These are phyloP conservation scores for Pediacus dermestoides DNA, from an alignment of 2,888 invertebrate genomes.

Conservation along the genomic window DNA sequence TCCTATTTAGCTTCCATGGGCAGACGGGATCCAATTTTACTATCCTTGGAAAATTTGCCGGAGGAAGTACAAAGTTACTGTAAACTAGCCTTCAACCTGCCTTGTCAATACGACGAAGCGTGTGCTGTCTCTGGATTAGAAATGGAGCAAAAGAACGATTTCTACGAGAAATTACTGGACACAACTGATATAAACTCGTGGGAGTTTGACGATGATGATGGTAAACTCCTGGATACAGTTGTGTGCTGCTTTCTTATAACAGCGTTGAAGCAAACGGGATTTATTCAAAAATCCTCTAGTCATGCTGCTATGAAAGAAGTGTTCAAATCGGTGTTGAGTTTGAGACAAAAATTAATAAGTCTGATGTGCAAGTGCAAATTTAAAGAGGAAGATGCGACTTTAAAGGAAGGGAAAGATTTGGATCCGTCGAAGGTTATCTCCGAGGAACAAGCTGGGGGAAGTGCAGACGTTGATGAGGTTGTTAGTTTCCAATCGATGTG, in stretches of 20 bases:
- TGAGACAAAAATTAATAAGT: conserved; percentile 40
- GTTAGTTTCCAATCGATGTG: conserved; percentile 43
- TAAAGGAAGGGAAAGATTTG: conserved; percentile 25
- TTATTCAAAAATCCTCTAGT: conserved; percentile 43
- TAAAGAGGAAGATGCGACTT: conserved; percentile 18
- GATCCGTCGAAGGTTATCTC: conserved; percentile 18
- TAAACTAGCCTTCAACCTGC: conserved; percentile 40
- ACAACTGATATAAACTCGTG: conserved; percentile 50
- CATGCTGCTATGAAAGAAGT: conserved; percentile 39
- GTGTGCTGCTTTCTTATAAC: conserved; percentile 53
- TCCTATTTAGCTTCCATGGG: conserved; percentile 24
- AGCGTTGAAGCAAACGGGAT: conserved; percentile 54
- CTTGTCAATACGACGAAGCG: conserved; percentile 44
- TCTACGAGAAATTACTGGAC: conserved; percentile 48
- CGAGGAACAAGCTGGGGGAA: conserved; percentile 15
- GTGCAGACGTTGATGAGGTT: conserved; percentile 13
- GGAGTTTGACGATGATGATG: conserved; percentile 51
- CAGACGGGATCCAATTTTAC: conserved; percentile 22
- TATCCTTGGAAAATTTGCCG: conserved; percentile 31
- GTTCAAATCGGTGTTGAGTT: conserved; percentile 38
- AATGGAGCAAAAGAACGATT: conserved; percentile 27
- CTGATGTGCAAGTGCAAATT: conserved; percentile 30
- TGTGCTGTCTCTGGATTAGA: conserved; percentile 34
- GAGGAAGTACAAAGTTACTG: conserved; percentile 34
- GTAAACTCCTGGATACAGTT: conserved; percentile 50